Evolutionary conservation across 2,797 vertebrate species (phyloP).

Genomic region (Semaprochilodus insignis): DNA sequence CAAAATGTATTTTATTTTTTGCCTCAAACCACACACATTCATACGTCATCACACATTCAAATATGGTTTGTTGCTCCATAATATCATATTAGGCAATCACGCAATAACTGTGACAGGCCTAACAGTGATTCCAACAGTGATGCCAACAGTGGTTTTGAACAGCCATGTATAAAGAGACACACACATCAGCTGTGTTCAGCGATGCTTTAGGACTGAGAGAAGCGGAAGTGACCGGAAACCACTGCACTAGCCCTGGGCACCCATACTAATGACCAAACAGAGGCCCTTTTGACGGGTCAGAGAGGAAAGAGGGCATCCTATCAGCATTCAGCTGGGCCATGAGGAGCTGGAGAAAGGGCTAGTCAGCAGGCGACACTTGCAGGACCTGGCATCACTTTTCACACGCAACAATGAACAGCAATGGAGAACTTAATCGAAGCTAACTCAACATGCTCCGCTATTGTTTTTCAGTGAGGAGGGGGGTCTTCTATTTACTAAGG

Average conservation of each 20-base stretch:
- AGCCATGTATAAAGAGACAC: slow-evolving; percentile 6
- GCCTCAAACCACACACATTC: too few species aligned
- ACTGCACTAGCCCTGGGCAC: slow-evolving; percentile 20
- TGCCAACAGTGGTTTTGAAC: neutral
- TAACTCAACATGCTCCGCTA: neutral
- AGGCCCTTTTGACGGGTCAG: slow-evolving; percentile 53
- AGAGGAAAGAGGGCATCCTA: slow-evolving; percentile 43
- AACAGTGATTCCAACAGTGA: too few species aligned
- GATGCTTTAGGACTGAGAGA: slow-evolving; percentile 16
- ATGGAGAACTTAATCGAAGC: slow-evolving; percentile 31
- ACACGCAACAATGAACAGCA: neutral
- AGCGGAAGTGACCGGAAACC: slow-evolving; percentile 43
- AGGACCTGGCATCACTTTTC: slow-evolving; percentile 31
- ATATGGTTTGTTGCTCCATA: too few species aligned
- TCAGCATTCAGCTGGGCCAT: slow-evolving; percentile 47
- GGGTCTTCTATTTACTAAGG: slow-evolving; percentile 23
- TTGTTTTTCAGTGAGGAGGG: slow-evolving; percentile 1
- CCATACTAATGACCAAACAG: slow-evolving; percentile 54
- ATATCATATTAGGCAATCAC: too few species aligned
- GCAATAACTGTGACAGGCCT: too few species aligned
- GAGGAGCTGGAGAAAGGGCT: slow-evolving; percentile 25
- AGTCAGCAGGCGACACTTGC: slow-evolving; percentile 30
- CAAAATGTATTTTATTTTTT: too few species aligned
- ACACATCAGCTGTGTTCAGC: slow-evolving; percentile 40
- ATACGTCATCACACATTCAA: too few species aligned